phyloP scores from a whole-genome alignment of 2,797 vertebrate species.

The Meriones psammophilus region DNA sequence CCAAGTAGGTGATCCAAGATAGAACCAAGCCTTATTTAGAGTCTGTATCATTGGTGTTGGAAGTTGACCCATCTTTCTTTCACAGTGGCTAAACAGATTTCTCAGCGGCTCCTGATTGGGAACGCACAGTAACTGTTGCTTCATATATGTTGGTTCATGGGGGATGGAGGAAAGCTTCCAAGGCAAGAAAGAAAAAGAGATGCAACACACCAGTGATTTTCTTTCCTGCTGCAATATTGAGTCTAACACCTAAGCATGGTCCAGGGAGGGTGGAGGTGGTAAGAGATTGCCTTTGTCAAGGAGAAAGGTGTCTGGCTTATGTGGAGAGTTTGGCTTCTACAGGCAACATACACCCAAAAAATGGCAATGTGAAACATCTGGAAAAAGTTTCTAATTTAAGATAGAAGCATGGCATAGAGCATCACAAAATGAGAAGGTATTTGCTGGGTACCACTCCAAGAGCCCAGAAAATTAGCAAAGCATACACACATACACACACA shows the following conservation, averaged over 20 bases:
- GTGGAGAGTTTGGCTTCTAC: conserved; percentile 7
- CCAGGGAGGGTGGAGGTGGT: background rate
- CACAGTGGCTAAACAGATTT: conserved; percentile 18
- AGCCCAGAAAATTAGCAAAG: conserved; percentile 77
- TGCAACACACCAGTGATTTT: background rate
- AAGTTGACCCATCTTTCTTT: conserved; percentile 58
- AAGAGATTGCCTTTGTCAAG: background rate
- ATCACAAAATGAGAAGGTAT: conserved; percentile 72
- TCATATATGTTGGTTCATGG: conserved; percentile 60
- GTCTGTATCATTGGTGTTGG: background rate
- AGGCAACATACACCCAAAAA: conserved; percentile 17
- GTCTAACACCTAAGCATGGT: conserved; percentile 12
- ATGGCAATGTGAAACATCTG: conserved; percentile 47
- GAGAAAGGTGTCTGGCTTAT: conserved; percentile 44
- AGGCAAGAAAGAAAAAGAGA: conserved; percentile 18
- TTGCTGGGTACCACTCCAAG: conserved; percentile 81
- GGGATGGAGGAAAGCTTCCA: conserved; percentile 25
- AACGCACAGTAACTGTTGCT: conserved; percentile 66
- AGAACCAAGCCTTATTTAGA: conserved; percentile 61
- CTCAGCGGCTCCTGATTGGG: conserved; percentile 57
- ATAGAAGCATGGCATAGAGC: conserved; percentile 65
- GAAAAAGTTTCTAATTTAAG: conserved; percentile 63
- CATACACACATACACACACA: background rate
- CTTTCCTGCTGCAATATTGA: background rate
- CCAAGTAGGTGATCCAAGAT: conserved; percentile 55